These are phyloP conservation scores for Pleuronectes platessa DNA, from an alignment of 2,113 vertebrate genomes.

Conservation along the genomic window DNA sequence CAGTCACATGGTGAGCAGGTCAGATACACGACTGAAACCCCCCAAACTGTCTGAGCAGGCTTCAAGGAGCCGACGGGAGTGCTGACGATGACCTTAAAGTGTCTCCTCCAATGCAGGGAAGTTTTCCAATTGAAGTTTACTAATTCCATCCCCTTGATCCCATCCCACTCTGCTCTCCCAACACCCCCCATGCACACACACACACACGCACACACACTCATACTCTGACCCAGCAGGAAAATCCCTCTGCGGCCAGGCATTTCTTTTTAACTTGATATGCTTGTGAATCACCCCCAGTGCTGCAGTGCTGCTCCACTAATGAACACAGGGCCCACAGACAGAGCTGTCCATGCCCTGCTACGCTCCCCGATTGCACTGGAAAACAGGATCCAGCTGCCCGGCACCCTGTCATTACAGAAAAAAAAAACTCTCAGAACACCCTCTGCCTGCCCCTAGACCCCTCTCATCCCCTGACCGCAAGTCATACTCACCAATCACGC, in stretches of 20 bases:
- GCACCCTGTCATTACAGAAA: conserved; percentile 74
- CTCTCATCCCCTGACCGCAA: conserved; percentile 69
- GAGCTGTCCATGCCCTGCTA: conserved; percentile 63
- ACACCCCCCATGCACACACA: conserved; percentile 7
- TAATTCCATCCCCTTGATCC: conserved; percentile 70
- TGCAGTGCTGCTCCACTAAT: conserved; percentile 77
- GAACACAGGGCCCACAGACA: conserved; percentile 78
- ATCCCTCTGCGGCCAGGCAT: conserved; percentile 79
- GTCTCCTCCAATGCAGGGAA: conserved; percentile 44
- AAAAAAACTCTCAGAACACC: conserved; percentile 38
- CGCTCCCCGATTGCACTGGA: conserved; percentile 66
- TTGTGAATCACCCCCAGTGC: conserved; percentile 80
- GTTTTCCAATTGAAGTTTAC: conserved; percentile 68
- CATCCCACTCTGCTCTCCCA: conserved; percentile 41
- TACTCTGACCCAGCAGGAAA: conserved; percentile 66
- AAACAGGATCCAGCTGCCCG: conserved; percentile 83
- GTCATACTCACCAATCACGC: conserved; percentile 53
- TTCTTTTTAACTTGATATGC: conserved; percentile 85
- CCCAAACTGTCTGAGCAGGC: conserved; percentile 21
- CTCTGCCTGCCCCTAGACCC: conserved; percentile 57
- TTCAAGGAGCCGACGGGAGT: conserved; percentile 1
- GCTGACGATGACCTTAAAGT: conserved; percentile 39
- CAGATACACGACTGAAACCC: conserved; percentile 23
- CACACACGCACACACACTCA: conserved; percentile 39
- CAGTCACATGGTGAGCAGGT: conserved; percentile 61